These are phyloP conservation scores for Portunus trituberculatus DNA, from an alignment of 1,140 invertebrate genomes.

Conservation along the genomic window DNA sequence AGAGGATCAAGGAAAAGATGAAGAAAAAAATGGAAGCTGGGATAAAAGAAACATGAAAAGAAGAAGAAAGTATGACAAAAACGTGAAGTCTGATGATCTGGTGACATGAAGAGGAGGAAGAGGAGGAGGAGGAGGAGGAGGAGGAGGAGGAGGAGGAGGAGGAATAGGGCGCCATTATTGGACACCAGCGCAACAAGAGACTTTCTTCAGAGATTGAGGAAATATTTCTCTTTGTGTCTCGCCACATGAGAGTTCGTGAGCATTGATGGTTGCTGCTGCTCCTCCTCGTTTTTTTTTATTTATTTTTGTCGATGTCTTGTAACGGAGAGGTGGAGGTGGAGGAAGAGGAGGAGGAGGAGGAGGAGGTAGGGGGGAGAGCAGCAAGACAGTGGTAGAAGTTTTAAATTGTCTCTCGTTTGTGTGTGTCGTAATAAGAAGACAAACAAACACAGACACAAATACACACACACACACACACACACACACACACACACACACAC, in stretches of 20 bases:
- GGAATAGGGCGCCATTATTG: neutral
- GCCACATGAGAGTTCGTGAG: neutral
- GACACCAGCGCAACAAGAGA: neutral
- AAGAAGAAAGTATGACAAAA: neutral
- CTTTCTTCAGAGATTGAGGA: neutral
- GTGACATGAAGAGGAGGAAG: neutral
- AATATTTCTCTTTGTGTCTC: neutral
- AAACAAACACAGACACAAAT: neutral
- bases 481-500: slow-evolving; percentile 26
- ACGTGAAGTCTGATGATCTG: neutral
- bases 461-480: slow-evolving; percentile 31
- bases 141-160: slow-evolving; percentile 10
- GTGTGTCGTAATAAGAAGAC: neutral
- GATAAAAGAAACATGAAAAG: neutral
- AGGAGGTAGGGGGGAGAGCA: neutral
- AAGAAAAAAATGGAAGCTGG: neutral
- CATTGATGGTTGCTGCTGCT: neutral
- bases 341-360: neutral
- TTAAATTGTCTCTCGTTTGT: too few species aligned
- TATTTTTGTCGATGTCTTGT: neutral
- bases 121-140: neutral
- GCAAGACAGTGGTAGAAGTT: neutral
- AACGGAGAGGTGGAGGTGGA: neutral
- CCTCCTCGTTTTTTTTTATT: neutral
- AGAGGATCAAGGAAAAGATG: neutral